These are phyloP conservation scores for Dendrolimus kikuchii DNA, from an alignment of 1,140 invertebrate genomes.

Conservation along the genomic window DNA sequence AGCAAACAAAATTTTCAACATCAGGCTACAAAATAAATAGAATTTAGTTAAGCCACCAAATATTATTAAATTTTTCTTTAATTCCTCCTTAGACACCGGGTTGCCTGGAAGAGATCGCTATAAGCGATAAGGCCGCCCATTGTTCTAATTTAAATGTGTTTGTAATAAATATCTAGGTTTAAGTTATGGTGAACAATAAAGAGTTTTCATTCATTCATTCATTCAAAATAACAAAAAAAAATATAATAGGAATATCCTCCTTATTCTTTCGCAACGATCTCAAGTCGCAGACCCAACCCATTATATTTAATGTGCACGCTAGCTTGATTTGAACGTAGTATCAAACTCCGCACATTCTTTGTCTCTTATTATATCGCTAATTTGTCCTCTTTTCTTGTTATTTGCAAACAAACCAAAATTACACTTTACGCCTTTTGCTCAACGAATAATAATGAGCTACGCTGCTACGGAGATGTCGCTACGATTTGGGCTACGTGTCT, in stretches of 20 bases:
- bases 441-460: constrained; percentile 19
- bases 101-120: no score
- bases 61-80: no score
- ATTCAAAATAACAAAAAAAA: no score
- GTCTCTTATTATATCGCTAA: constrained; percentile 54
- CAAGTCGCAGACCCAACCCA: constrained; percentile 49
- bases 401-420: constrained; percentile 35
- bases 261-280: constrained; percentile 31
- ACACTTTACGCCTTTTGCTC: constrained; percentile 37
- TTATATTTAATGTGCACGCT: constrained; percentile 62
- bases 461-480: constrained; percentile 22
- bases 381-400: constrained; percentile 59
- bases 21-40: no score
- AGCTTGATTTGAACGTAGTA: constrained; percentile 65
- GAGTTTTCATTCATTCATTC: no score
- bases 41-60: no score
- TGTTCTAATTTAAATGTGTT: no score
- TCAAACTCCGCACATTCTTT: constrained; percentile 63
- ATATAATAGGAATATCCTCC: constrained; percentile 13
- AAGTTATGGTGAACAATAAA: no score
- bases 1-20: no score
- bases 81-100: no score
- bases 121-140: no score
- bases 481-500: constrained; percentile 25
- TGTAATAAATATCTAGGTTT: no score